Evolutionary conservation across 2,888 invertebrate species (phyloP).

Genomic region (Cryptocheilus praepositus): DNA sequence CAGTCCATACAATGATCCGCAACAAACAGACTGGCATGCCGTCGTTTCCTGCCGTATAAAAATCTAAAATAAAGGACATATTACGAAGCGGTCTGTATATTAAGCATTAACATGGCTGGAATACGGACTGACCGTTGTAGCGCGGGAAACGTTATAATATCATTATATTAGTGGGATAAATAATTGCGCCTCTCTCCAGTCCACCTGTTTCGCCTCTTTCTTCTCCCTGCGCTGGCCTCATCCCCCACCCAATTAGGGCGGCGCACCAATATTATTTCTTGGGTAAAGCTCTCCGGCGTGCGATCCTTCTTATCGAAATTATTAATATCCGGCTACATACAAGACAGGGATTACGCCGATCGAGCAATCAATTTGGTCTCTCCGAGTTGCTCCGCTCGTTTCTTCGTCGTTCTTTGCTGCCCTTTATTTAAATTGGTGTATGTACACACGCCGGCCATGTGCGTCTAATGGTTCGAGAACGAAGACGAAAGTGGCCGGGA

Average conservation of each 20-base stretch:
- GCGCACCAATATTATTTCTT: slow-evolving; percentile 48
- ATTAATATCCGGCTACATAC: slow-evolving; percentile 66
- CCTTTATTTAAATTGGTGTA: not conserved
- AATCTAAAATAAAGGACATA: too few relatives aligned
- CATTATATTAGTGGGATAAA: slow-evolving; percentile 43
- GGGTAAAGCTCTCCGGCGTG: slow-evolving; percentile 32
- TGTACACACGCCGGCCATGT: too few relatives aligned
- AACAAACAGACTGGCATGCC: too few relatives aligned
- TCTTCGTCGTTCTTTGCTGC: slow-evolving; percentile 12
- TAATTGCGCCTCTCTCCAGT: slow-evolving; percentile 27
- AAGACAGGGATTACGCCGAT: slow-evolving; percentile 51
- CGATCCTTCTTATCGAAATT: slow-evolving; percentile 59
- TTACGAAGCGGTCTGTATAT: too few relatives aligned
- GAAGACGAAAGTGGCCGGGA: slow-evolving; percentile 2
- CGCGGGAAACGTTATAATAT: slow-evolving; percentile 26
- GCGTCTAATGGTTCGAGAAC: not conserved
- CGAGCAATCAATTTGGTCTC: slow-evolving; percentile 57
- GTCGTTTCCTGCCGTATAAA: not conserved
- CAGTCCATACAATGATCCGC: too few relatives aligned
- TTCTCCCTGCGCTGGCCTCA: slow-evolving; percentile 20
- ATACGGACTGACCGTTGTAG: not conserved
- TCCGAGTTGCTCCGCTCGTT: slow-evolving; percentile 20
- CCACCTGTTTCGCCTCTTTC: slow-evolving; percentile 3
- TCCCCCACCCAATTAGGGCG: slow-evolving; percentile 38
- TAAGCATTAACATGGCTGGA: too few relatives aligned